Conservation (phyloP, 2,888 invertebrate species). For the Cantharis lateralis region DNA sequence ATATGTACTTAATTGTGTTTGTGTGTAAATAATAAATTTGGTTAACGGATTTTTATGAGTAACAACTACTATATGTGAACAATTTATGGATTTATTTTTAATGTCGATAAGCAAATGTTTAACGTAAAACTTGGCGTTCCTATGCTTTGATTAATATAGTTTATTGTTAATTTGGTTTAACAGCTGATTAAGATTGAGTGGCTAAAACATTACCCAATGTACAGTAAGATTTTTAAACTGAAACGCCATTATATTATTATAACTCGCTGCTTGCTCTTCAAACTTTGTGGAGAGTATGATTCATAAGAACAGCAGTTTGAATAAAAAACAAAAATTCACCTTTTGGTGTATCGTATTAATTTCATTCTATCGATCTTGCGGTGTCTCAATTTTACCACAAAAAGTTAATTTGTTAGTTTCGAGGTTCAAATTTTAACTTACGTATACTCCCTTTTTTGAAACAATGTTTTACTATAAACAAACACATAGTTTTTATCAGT, state of each 20-base stretch:
- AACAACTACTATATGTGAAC: not conserved
- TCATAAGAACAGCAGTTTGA: not conserved
- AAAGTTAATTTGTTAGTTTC: not conserved
- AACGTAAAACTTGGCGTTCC: not conserved
- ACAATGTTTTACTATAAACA: not conserved
- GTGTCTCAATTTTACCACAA: not conserved
- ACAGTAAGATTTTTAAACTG: not conserved
- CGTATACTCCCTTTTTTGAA: not conserved
- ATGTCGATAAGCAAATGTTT: not conserved
- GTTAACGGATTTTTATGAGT: not conserved
- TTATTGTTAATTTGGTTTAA: not conserved
- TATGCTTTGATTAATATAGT: not conserved
- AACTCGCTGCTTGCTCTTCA: not conserved
- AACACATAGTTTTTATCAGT: not conserved
- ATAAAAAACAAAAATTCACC: not conserved
- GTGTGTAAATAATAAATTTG: not conserved
- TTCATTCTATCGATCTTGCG: not conserved
- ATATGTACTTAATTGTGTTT: not conserved
- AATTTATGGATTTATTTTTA: not conserved
- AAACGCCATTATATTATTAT: not conserved
- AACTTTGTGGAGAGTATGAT: not conserved
- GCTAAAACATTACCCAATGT: not conserved
- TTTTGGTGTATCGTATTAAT: not conserved
- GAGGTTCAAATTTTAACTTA: not conserved
- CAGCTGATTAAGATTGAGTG: not conserved